phyloP scores from a whole-genome alignment of 2,888 invertebrate genomes.

The Linnaemya tessellans region DNA sequence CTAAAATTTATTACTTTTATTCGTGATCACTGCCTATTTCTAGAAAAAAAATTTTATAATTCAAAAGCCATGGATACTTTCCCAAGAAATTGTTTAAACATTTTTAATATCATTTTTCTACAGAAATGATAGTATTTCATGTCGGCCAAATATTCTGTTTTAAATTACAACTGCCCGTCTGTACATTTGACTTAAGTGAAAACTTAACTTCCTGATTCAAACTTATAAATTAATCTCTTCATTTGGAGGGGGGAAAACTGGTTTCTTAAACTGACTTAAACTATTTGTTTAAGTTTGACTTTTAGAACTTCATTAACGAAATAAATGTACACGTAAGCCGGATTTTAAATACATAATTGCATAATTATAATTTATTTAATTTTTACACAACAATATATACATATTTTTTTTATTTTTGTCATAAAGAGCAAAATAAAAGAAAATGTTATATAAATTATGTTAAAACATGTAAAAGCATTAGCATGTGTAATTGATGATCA shows the following conservation, averaged over 20 bases:
- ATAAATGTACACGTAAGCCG: conserved; percentile 18
- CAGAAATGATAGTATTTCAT: no score
- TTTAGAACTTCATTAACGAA: conserved; percentile 51
- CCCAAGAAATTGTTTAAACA: no score
- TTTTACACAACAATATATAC: conserved; percentile 38
- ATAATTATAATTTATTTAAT: conserved; percentile 50
- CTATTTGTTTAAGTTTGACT: conserved; percentile 48
- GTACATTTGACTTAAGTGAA: background rate
- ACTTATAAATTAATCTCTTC: conserved; percentile 14
- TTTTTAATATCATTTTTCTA: no score
- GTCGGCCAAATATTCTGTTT: background rate
- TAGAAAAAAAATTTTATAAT: no score
- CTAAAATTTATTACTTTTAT: no score
- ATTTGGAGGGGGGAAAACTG: background rate
- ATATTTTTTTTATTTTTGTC: no score
- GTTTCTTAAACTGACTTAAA: conserved; percentile 26
- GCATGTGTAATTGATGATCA: conserved; percentile 80
- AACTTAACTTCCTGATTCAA: background rate
- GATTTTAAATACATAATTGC: conserved; percentile 46
- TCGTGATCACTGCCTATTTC: no score
- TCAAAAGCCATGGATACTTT: no score
- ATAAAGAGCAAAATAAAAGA: background rate
- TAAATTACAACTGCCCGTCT: background rate
- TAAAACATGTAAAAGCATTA: conserved; percentile 73
- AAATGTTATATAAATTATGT: conserved; percentile 45